Base-by-base conservation (phyloP, 1,140 invertebrate genomes). In the Cephus cinctus region DNA sequence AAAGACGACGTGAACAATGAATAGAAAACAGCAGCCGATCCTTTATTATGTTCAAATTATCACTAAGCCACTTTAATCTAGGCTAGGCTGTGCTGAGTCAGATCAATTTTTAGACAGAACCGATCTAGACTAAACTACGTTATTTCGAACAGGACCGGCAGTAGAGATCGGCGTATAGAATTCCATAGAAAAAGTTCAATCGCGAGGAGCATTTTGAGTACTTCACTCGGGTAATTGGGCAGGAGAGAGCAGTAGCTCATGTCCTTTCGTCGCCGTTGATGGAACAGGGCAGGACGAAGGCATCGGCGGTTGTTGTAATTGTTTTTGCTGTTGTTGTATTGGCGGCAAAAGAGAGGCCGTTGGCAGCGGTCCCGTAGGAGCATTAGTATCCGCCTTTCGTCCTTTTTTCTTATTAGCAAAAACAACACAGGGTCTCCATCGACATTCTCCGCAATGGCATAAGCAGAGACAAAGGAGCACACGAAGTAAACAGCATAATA, bases 381-480 rank as follows among this genome's bases (percentile, higher is more conserved):
- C 39, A 18, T 45, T 54, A 43, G 3, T 43, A 39, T n/a, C 39
- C 15, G 9, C 52, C 40, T 18, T 66, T 63, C 31, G 58, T 23
- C 46, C 16, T 19, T 66, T 67, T 36, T 68, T 71, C 4, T 64
- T 60, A 15, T 61, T 50, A 4, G 59, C 48, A 11, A 49, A 23
- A 2, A 66, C 55, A 6, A 53, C 52, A 44, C 68, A 72, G 30
- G 68, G 56, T 22, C 59, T 52, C 66, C 67, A 74, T 18, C 52
- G 62, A 41, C 70, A 71, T 25, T 66, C 52, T 6, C 62, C 62
- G 47, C 81, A 83, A 47, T 74, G 76, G 51, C 81, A 81, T 36
- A 81, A 71, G 59, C 82, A 83, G 50, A 83, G 76, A 63, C 82
- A 84, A 46, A 84, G 75, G 44, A 83, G 65, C 31, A 84, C 79